Conservation (phyloP, 2,113 vertebrate genomes). For the Varanus salvator region DNA sequence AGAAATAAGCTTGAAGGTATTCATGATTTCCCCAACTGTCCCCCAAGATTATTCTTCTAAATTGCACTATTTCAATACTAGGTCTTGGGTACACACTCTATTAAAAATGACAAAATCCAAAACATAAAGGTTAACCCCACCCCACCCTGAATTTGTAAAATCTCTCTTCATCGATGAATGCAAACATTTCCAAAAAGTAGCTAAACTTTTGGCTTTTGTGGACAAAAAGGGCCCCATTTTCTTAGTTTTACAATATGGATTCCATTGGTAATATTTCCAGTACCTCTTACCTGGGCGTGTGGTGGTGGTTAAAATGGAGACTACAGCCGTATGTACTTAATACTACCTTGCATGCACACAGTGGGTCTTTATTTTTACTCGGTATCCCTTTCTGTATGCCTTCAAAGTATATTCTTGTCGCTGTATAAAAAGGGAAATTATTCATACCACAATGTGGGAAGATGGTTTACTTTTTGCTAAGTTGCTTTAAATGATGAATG, state of each 20-base stretch:
- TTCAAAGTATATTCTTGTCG: neutral
- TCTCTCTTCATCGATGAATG: neutral
- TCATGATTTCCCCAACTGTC: conserved; percentile 13
- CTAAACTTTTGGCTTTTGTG: neutral
- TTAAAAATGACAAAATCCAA: conserved; percentile 25
- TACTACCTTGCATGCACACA: neutral
- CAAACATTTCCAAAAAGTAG: neutral
- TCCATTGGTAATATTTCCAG: neutral
- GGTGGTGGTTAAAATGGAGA: neutral
- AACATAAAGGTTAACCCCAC: neutral
- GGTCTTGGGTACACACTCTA: neutral
- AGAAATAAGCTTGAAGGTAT: conserved; percentile 78
- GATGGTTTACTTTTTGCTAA: neutral
- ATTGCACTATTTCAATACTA: neutral
- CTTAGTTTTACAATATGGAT: neutral
- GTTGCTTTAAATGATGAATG: neutral
- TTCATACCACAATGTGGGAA: neutral
- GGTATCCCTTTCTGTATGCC: neutral
- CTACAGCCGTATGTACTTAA: too few species aligned
- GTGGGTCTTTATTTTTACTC: neutral
- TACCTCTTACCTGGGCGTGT: neutral
- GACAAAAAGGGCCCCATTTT: neutral
- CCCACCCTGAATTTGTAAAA: neutral
- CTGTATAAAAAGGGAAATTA: neutral
- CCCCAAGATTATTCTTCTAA: conserved; percentile 33